These are phyloP conservation scores for Calliopsis andreniformis DNA, from an alignment of 1,140 invertebrate species.

Conservation along the genomic window DNA sequence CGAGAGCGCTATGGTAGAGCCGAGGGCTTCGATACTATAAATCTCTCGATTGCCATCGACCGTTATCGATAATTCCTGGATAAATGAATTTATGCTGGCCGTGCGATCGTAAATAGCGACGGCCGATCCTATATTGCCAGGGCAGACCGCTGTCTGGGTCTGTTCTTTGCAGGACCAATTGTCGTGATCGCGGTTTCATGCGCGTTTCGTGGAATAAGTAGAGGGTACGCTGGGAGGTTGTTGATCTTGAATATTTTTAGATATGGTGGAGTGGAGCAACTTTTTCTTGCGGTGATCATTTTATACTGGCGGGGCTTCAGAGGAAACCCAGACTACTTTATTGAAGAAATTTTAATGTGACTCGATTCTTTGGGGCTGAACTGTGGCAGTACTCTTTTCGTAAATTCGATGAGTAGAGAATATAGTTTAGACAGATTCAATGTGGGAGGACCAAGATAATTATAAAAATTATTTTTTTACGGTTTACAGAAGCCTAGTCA, in stretches of 20 bases:
- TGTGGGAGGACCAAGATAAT: too few species aligned
- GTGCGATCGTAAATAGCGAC: slow-evolving; percentile 34
- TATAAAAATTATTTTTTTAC: too few species aligned
- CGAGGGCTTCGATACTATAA: slow-evolving; percentile 53
- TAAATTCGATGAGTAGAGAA: too few species aligned
- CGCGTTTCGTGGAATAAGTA: background rate
- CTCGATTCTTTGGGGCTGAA: too few species aligned
- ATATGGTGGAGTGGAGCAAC: background rate
- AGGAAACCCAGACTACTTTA: too few species aligned
- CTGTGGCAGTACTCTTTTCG: too few species aligned
- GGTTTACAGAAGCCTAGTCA: too few species aligned
- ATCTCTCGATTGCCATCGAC: slow-evolving; percentile 53
- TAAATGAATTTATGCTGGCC: slow-evolving; percentile 63
- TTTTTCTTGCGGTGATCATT: too few species aligned
- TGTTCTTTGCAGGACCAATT: slow-evolving; percentile 3
- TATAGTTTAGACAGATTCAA: too few species aligned
- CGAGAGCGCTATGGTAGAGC: slow-evolving; percentile 23
- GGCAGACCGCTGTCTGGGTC: slow-evolving; percentile 9
- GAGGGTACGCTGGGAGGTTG: background rate
- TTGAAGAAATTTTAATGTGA: too few species aligned
- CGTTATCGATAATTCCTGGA: slow-evolving; percentile 56
- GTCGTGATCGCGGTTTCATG: slow-evolving; percentile 6
- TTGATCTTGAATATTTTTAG: background rate
- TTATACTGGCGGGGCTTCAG: too few species aligned
- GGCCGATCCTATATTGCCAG: slow-evolving; percentile 15